These are phyloP conservation scores for Eristalis arbustorum DNA, from an alignment of 2,888 invertebrate genomes.

Conservation along the genomic window DNA sequence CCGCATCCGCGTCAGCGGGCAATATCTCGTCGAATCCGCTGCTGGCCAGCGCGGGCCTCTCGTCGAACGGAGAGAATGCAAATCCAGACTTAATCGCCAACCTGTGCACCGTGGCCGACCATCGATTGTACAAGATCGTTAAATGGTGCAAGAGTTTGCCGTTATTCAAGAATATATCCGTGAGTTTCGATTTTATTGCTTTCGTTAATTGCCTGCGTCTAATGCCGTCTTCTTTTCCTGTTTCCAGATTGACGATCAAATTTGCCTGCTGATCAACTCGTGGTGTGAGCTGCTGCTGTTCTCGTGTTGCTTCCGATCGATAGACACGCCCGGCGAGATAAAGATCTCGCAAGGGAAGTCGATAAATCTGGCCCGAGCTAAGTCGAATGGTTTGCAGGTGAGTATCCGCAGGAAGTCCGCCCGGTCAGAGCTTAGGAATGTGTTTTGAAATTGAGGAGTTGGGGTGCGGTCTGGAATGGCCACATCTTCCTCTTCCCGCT, in stretches of 20 bases:
- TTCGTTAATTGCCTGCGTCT: neutral
- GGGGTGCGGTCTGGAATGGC: too few relatives aligned
- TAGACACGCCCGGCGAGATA: constrained; percentile 94
- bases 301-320: constrained; percentile 96
- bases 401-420: neutral
- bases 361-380: constrained; percentile 79
- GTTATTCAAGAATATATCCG: constrained; percentile 96
- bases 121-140: constrained; percentile 97
- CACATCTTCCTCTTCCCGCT: too few relatives aligned
- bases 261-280: constrained; percentile 96
- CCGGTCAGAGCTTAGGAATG: too few relatives aligned
- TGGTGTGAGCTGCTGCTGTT: constrained; percentile 97
- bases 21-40: constrained; percentile 82
- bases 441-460: too few relatives aligned
- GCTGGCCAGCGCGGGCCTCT: constrained; percentile 82
- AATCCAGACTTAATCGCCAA: constrained; percentile 93
- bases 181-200: constrained; percentile 79
- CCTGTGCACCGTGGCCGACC: constrained; percentile 96
- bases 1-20: constrained; percentile 74
- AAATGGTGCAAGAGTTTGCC: constrained; percentile 99
- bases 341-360: constrained; percentile 83
- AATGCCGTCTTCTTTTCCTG: neutral
- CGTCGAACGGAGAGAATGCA: constrained; percentile 82
- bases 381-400: constrained; percentile 82
- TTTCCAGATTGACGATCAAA: constrained; percentile 97